phyloP scores from a whole-genome alignment of 1,140 invertebrate species.

The Zaprionus kolodkinae region DNA sequence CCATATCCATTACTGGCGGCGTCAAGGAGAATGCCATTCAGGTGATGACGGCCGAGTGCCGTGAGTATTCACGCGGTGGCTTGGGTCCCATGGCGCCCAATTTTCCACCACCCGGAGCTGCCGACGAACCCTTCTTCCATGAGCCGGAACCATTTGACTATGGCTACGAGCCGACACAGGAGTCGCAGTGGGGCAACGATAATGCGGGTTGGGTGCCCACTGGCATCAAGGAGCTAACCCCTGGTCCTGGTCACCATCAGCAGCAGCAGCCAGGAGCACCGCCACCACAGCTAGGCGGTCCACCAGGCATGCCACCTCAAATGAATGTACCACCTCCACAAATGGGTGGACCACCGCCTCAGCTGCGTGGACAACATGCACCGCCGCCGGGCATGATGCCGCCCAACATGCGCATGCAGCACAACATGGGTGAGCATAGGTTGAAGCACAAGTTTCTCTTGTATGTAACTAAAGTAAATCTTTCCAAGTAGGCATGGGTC shows the following conservation, averaged over 20 bases:
- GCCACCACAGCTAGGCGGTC: conserved; percentile 75
- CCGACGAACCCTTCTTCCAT: conserved; percentile 86
- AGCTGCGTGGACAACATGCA: conserved; percentile 65
- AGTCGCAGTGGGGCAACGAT: conserved; percentile 88
- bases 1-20: conserved; percentile 60
- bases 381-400: conserved; percentile 68
- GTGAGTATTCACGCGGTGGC: conserved; percentile 91
- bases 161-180: conserved; percentile 90
- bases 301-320: conserved; percentile 81
- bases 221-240: conserved; percentile 88
- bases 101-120: conserved; percentile 85
- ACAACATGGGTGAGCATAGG: conserved; percentile 60
- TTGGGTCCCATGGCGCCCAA: conserved; percentile 87
- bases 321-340: conserved; percentile 81
- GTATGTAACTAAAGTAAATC: not conserved
- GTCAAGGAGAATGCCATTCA: conserved; percentile 93
- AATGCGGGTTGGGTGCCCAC: conserved; percentile 86
- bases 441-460: too few relatives aligned
- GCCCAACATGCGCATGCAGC: conserved; percentile 78
- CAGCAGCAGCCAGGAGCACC: conserved; percentile 47
- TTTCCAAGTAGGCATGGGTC: conserved; percentile 62
- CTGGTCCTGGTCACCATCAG: conserved; percentile 84
- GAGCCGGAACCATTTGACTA: conserved; percentile 89
- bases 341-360: conserved; percentile 83
- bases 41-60: conserved; percentile 93